Conservation (phyloP, 1,140 invertebrate species). For the Camponotus floridanus region DNA sequence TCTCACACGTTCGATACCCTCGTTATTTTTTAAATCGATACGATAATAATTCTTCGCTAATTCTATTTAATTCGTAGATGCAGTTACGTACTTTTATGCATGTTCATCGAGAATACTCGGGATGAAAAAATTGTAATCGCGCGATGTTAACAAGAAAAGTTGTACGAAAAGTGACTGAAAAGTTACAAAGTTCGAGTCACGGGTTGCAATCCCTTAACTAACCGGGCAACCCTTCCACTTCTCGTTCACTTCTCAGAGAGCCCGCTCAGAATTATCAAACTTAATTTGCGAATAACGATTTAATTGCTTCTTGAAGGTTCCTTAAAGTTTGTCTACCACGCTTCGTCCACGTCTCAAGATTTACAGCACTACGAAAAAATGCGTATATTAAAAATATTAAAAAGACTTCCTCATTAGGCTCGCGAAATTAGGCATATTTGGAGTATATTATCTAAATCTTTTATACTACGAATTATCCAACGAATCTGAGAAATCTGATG, state of each 20-base stretch:
- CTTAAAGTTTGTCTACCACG: slow-evolving; percentile 65
- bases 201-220: slow-evolving; percentile 63
- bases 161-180: slow-evolving; percentile 75
- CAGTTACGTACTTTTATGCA: background rate
- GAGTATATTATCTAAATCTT: no score
- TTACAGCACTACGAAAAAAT: background rate
- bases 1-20: background rate
- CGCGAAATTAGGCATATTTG: background rate
- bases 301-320: slow-evolving; percentile 77
- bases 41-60: background rate
- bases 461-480: no score
- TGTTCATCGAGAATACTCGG: slow-evolving; percentile 19
- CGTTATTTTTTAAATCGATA: background rate
- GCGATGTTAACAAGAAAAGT: slow-evolving; percentile 77
- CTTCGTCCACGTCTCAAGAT: background rate
- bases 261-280: slow-evolving; percentile 75
- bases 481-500: no score
- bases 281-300: slow-evolving; percentile 77
- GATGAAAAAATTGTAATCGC: slow-evolving; percentile 73
- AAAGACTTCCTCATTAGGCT: background rate
- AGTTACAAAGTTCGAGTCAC: slow-evolving; percentile 71
- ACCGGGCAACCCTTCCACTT: slow-evolving; percentile 63
- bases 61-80: background rate
- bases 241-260: slow-evolving; percentile 56
- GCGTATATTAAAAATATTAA: background rate